Evolutionary conservation across 2,113 vertebrate species (phyloP).

Genomic region (Phrynosoma blainvillii): DNA sequence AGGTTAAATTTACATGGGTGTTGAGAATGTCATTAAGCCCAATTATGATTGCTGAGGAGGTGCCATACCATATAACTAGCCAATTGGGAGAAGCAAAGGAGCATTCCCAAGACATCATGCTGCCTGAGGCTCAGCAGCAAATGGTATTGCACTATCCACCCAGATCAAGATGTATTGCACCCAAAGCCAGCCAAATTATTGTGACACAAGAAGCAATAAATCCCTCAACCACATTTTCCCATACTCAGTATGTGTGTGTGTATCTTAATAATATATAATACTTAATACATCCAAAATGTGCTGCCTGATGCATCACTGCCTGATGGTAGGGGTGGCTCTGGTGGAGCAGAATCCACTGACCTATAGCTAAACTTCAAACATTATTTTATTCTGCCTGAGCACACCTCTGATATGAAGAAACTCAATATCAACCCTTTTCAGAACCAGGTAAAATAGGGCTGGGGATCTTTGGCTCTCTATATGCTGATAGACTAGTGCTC

Average conservation of each 20-base stretch:
- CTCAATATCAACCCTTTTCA: neutral
- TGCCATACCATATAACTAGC: neutral
- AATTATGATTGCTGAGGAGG: too few relatives aligned
- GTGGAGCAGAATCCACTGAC: too few relatives aligned
- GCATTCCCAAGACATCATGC: neutral
- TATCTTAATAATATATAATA: too few relatives aligned
- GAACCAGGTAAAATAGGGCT: neutral
- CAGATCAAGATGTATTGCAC: neutral
- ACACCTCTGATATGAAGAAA: neutral
- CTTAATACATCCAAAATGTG: too few relatives aligned
- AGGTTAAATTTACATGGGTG: neutral
- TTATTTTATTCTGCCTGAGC: neutral
- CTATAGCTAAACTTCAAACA: too few relatives aligned
- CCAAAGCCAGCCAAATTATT: neutral
- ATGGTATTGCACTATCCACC: neutral
- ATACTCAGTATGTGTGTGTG: too few relatives aligned
- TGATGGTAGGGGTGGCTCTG: too few relatives aligned
- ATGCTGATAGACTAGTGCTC: too few relatives aligned
- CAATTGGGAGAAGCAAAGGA: too few relatives aligned
- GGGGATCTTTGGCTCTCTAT: too few relatives aligned
- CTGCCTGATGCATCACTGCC: too few relatives aligned
- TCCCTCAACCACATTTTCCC: neutral
- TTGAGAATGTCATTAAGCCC: neutral
- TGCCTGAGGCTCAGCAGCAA: neutral
- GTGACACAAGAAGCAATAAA: neutral